phyloP scores from a whole-genome alignment of 2,797 vertebrate species.

The Trachurus trachurus region DNA sequence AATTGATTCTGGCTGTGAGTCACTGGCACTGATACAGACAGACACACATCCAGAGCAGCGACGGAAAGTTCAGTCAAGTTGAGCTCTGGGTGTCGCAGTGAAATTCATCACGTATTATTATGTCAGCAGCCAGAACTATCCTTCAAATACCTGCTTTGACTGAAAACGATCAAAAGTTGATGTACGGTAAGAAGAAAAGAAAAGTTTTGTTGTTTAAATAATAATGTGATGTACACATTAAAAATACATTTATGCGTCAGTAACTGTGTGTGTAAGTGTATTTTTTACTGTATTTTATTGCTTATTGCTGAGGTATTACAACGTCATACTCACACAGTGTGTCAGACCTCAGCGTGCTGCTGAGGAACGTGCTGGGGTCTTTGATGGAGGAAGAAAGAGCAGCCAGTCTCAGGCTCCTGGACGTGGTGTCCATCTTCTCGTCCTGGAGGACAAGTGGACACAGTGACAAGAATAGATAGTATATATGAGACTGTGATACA shows the following conservation, averaged over 20 bases:
- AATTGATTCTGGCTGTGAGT: constrained; percentile 61
- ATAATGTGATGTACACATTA: background rate
- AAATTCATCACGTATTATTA: constrained; percentile 1
- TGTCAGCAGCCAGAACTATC: background rate
- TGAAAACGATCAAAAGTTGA: background rate
- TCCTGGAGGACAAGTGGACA: constrained; percentile 79
- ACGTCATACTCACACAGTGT: constrained; percentile 91
- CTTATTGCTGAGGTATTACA: too few species aligned
- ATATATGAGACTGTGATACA: background rate
- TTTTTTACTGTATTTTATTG: too few species aligned
- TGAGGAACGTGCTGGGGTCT: constrained; percentile 76
- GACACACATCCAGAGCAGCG: constrained; percentile 29
- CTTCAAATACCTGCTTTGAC: background rate
- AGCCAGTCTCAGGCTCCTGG: constrained; percentile 78
- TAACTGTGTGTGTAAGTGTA: too few species aligned
- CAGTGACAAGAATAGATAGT: background rate
- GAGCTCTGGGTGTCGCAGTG: background rate
- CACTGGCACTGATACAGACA: constrained; percentile 50
- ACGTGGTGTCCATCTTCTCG: constrained; percentile 84
- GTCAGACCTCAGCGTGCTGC: constrained; percentile 84
- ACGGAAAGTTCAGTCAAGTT: constrained; percentile 42
- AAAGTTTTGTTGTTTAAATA: too few species aligned
- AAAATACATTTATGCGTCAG: background rate
- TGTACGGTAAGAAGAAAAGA: background rate
- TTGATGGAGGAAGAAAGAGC: constrained; percentile 85